Base-by-base conservation (phyloP, 1,140 invertebrate species). In the Andrena cerasifolii region DNA sequence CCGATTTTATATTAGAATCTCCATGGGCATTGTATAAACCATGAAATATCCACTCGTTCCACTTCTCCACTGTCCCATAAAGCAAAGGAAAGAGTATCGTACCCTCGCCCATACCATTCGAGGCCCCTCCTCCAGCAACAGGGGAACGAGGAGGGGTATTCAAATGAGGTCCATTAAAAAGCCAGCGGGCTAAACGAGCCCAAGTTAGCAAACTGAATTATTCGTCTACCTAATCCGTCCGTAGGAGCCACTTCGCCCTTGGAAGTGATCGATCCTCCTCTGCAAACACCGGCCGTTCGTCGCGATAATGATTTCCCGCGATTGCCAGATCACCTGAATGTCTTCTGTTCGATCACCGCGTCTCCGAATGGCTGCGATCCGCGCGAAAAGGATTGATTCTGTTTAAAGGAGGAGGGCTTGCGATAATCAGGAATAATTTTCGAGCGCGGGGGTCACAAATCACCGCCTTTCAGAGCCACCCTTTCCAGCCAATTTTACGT, bases 131-230 rank as follows among this genome's bases (percentile, higher is more conserved):
- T 10, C 51, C 10, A 24, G 8, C 21, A 28, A 18, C 33, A 36
- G 36, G 36, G 31, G 31, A 59, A 18, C 56, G 56, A 31, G 56
- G 31, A 59, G 18, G 36, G 56, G 56, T 59, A 59, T 59, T 59
- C 56, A 59, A 59, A 59, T 59, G 56, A 59, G 56, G 31, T 59
- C 56, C 56, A 59, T 59, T 59, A 59, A 59, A 59, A 59, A 59
- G 56, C 56, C 56, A 36, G 31, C 31, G 31, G 56, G 56, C 36
- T 59, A 59, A 59, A 59, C 56, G 56, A 59, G 36, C 31, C 56
- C 31, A 36, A 59, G 31, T 59, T 59, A 59, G 56, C 56, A 59
- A 59, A 59, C 56, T 59, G 56, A 59, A 59, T 59, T 59, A 59
- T 59, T 59, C 56, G 18, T 21, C 56, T 28, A 59, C 31, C 56